Evolutionary conservation across 1,140 invertebrate genomes (phyloP), one percentile per base, ranked within the genome.

Genomic region (Hylaeus anthracinus): DNA sequence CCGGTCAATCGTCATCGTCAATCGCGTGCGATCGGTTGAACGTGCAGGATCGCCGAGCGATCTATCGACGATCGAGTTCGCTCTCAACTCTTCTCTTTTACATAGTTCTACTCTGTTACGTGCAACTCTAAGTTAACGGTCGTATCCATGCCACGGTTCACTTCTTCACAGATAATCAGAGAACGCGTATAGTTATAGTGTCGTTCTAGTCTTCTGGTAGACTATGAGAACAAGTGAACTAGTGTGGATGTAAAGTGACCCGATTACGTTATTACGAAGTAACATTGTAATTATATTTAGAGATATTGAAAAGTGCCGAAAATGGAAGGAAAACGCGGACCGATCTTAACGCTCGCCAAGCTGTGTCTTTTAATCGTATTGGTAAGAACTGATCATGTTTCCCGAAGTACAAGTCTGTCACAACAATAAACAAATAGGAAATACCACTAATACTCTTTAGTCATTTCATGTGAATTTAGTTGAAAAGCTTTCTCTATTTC

Each of bases 41-140:
- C 56, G 14, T 69, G 45, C n/a, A 75, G 72, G 72, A 53, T 80
- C 72, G 48, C 9, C 37, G 72, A 69, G 72, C 48, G 72, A 63
- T 55, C 39, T 5, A 1, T 53, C 37, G 48, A 41, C 55, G 55
- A 53, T 41, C 45, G 2, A 41, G 58, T 15, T 1, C 10, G 9
- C 1, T 37, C 15, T 51, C 14, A 5, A n/a, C 4, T 14, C 3
- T 76, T 61, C 37, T 61, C 1, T 69, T 76, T 15, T 60, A 1
- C 43, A 4, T 10, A 39, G 4, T 48, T 41, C 5, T 5, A 14
- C 41, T 10, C 14, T 39, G 14, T 51, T 14, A 1, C 55, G 43
- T 48, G 3, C 26, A 48, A 3, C 10, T 15, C 6, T 67, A 53
- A 48, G 26, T 26, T 65, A 65, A 65, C 72, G 39, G 15, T 74